phyloP scores from a whole-genome alignment of 2,888 invertebrate species.

The Leucoma salicis region DNA sequence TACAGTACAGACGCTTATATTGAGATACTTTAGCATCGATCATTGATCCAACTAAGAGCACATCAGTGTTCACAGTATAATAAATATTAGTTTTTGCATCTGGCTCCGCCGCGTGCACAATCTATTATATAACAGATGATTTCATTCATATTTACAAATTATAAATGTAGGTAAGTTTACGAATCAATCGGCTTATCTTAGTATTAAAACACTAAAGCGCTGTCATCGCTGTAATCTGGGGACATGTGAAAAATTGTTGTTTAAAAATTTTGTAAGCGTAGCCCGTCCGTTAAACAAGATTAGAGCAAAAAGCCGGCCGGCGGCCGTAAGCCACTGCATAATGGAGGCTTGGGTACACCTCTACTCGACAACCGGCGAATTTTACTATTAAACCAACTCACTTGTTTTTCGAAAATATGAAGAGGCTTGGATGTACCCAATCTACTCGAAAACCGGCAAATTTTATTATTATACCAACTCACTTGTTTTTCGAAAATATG shows the following conservation, averaged over 20 bases:
- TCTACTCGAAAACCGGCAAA: too few relatives aligned
- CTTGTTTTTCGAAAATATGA: constrained; percentile 15
- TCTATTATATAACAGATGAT: too few relatives aligned
- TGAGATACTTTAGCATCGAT: too few relatives aligned
- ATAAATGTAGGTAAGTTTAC: neutral
- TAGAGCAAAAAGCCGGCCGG: constrained; percentile 44
- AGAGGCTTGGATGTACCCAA: too few relatives aligned
- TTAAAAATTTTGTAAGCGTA: constrained; percentile 43
- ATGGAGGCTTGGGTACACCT: constrained; percentile 38
- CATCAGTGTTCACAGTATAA: too few relatives aligned
- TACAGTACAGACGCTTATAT: too few relatives aligned
- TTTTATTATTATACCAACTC: too few relatives aligned
- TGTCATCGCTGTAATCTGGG: constrained; percentile 36
- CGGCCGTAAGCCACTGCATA: constrained; percentile 50
- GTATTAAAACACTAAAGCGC: constrained; percentile 23
- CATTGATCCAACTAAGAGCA: too few relatives aligned
- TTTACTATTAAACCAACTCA: constrained; percentile 18
- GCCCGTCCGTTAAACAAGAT: constrained; percentile 52
- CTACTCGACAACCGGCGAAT: constrained; percentile 26
- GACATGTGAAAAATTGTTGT: constrained; percentile 38
- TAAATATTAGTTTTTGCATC: too few relatives aligned
- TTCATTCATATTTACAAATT: neutral
- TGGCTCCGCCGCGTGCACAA: too few relatives aligned
- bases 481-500: too few relatives aligned
- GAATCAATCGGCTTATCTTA: constrained; percentile 19